phyloP scores from a whole-genome alignment of 2,888 invertebrate genomes.

The Adelognathus sp. region DNA sequence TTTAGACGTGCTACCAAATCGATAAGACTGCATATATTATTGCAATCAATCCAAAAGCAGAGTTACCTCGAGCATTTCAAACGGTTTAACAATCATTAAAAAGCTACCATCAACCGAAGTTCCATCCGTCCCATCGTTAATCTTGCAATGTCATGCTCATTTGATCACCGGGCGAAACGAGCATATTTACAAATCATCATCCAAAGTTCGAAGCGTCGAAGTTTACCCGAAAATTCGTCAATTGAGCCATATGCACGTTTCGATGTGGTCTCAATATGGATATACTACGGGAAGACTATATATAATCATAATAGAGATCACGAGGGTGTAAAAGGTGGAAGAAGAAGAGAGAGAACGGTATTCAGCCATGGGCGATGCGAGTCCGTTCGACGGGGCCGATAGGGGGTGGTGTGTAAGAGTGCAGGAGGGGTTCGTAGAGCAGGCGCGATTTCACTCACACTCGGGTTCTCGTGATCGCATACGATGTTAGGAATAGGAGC shows the following conservation, averaged over 20 bases:
- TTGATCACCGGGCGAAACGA: too few species aligned
- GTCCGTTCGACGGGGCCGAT: slow-evolving; percentile 51
- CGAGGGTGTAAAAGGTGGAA: slow-evolving; percentile 52
- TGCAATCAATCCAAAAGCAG: too few species aligned
- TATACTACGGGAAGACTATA: slow-evolving; percentile 23
- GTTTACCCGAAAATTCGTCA: slow-evolving; percentile 33
- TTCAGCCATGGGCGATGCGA: slow-evolving; percentile 61
- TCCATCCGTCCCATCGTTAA: too few species aligned
- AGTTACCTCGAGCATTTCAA: too few species aligned
- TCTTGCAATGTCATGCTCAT: too few species aligned
- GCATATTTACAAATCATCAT: too few species aligned
- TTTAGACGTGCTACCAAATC: too few species aligned
- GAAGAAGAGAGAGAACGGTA: slow-evolving; percentile 51
- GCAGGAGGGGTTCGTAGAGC: slow-evolving; percentile 20
- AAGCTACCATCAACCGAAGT: too few species aligned
- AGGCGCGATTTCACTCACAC: slow-evolving; percentile 18
- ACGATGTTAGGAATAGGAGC: slow-evolving; percentile 79
- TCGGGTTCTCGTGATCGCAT: slow-evolving; percentile 45
- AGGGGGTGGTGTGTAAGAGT: slow-evolving; percentile 49
- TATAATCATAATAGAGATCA: slow-evolving; percentile 61
- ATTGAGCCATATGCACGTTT: slow-evolving; percentile 43
- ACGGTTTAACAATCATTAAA: too few species aligned
- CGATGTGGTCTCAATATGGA: not conserved
- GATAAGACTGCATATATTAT: too few species aligned
- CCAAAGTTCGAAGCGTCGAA: slow-evolving; percentile 20